A percentile compares a stretch with the other conserved stretches of the same genome.
phyloP scores from a whole-genome alignment of 2,888 invertebrate species.

The Mythimna vitellina region DNA sequence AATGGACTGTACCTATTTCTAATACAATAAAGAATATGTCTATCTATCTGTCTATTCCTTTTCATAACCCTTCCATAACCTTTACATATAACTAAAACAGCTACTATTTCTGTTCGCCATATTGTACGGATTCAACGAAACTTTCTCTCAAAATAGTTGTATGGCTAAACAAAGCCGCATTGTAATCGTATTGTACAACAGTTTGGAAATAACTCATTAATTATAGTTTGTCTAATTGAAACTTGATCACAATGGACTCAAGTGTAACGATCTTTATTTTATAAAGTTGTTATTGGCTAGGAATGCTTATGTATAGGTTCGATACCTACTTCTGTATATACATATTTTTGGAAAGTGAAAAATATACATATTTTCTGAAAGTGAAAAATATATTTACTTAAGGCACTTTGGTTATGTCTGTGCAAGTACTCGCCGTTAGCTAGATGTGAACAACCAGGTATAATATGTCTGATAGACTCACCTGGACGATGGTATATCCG shows the following conservation, averaged over 20 bases:
- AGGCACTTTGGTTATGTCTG: no score
- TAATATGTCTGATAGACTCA: no score
- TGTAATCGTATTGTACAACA: slow-evolving; percentile 25
- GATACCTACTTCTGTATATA: no score
- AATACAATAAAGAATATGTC: no score
- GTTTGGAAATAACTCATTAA: slow-evolving; percentile 21
- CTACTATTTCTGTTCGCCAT: slow-evolving; percentile 26
- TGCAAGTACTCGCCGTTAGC: no score
- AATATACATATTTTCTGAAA: no score
- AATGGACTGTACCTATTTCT: background rate
- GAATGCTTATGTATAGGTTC: slow-evolving; percentile 2
- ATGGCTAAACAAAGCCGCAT: slow-evolving; percentile 24
- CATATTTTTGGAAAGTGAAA: no score
- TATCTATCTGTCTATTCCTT: no score
- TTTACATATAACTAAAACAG: background rate
- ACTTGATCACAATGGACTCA: slow-evolving; percentile 21
- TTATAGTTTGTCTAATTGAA: slow-evolving; percentile 26
- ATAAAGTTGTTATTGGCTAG: background rate
- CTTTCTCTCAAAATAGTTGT: slow-evolving; percentile 32
- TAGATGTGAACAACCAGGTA: no score
- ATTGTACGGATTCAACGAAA: slow-evolving; percentile 30
- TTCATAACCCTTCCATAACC: background rate
- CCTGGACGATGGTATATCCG: no score
- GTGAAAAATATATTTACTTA: no score
- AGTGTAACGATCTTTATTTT: slow-evolving; percentile 20